Conservation (phyloP, 2,113 vertebrate species). For the Illadopsis cleaveri region DNA sequence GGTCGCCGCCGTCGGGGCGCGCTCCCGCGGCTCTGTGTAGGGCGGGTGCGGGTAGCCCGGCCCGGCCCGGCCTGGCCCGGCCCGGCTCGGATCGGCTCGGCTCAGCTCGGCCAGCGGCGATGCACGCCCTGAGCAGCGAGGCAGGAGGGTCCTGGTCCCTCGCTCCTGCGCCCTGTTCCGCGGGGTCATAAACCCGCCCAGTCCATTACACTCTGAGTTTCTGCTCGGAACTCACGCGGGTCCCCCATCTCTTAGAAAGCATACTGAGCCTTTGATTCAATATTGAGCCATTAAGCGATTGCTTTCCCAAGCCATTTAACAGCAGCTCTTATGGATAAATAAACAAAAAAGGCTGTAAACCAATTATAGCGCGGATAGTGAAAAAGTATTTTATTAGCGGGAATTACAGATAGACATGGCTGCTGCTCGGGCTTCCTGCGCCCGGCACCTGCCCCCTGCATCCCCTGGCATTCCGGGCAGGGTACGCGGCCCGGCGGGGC, state of each 20-base stretch:
- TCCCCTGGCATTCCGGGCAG: neutral
- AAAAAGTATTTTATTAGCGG: constrained; percentile 88
- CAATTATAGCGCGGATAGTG: constrained; percentile 88
- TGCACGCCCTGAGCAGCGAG: neutral
- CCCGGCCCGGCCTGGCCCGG: fast-evolving
- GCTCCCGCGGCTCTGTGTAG: neutral
- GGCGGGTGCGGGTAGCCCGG: fast-evolving
- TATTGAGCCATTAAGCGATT: constrained; percentile 88
- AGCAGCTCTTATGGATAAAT: constrained; percentile 86
- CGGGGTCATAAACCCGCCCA: constrained; percentile 20
- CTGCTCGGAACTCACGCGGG: constrained; percentile 37
- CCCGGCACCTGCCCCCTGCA: neutral
- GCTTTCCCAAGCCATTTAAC: constrained; percentile 90
- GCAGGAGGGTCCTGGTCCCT: neutral
- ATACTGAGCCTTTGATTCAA: constrained; percentile 69
- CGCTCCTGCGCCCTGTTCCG: neutral
- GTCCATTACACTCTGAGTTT: constrained; percentile 69
- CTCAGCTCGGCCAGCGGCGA: neutral
- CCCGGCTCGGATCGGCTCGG: neutral
- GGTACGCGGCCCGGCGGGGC: neutral
- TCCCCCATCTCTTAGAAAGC: constrained; percentile 10
- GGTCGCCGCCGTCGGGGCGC: neutral
- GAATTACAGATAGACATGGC: constrained; percentile 65
- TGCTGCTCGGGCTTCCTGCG: neutral
- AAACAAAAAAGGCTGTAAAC: constrained; percentile 88